phyloP scores from a whole-genome alignment of 1,140 invertebrate species.

The Trissolcus basalis region DNA sequence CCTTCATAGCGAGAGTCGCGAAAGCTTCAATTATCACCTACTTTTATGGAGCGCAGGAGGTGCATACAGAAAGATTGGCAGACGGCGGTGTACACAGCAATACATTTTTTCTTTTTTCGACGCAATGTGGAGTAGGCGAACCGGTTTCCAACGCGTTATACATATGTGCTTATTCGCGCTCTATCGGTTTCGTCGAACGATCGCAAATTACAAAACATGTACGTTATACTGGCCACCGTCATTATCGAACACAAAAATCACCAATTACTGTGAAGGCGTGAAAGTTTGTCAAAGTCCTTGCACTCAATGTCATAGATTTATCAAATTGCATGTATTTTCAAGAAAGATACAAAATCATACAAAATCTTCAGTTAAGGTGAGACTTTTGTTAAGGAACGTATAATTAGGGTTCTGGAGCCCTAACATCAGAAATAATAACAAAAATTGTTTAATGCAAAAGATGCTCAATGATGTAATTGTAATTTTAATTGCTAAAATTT shows the following conservation, averaged over 20 bases:
- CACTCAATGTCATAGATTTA: slow-evolving; percentile 20
- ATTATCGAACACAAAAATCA: slow-evolving; percentile 24
- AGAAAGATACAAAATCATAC: neutral
- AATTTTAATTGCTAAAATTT: too few species aligned
- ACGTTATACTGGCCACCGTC: slow-evolving; percentile 6
- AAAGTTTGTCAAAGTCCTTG: slow-evolving; percentile 29
- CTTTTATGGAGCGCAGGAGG: slow-evolving; percentile 21
- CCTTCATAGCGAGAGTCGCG: slow-evolving; percentile 33
- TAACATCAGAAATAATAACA: too few species aligned
- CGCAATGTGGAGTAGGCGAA: slow-evolving; percentile 34
- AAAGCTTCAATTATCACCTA: slow-evolving; percentile 52
- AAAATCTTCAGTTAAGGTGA: too few species aligned
- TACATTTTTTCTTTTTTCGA: slow-evolving; percentile 8
- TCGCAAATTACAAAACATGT: slow-evolving; percentile 31
- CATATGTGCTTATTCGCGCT: slow-evolving; percentile 15
- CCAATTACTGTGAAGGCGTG: slow-evolving; percentile 35
- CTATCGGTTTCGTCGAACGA: slow-evolving; percentile 30
- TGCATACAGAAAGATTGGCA: slow-evolving; percentile 34
- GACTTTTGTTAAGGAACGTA: too few species aligned
- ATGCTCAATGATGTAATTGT: too few species aligned
- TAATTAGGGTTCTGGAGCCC: too few species aligned
- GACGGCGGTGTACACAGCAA: slow-evolving; percentile 23
- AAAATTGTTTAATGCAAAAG: too few species aligned
- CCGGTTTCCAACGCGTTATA: slow-evolving; percentile 19
- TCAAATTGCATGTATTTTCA: slow-evolving; percentile 4